These are phyloP conservation scores for Rhineura floridana DNA, from an alignment of 2,113 vertebrate genomes.

Conservation along the genomic window DNA sequence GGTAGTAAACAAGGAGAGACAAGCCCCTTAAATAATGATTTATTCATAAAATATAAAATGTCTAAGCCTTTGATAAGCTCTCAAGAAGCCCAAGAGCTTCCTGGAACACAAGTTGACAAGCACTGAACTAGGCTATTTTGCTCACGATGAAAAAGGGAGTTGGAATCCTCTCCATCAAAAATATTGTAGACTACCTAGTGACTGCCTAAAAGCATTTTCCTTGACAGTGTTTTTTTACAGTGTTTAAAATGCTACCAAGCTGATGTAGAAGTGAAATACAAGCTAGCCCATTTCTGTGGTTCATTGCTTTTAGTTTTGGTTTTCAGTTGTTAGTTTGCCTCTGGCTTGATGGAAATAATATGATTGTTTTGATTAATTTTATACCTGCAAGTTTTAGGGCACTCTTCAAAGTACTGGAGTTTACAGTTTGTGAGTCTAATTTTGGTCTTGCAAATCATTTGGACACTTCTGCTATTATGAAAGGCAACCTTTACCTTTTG, in stretches of 20 bases:
- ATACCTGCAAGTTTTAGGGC: constrained; percentile 40
- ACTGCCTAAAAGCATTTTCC: constrained; percentile 2
- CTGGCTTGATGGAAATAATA: constrained; percentile 17
- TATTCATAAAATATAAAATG: neutral
- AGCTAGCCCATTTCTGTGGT: neutral
- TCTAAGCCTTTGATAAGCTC: neutral
- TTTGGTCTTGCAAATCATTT: constrained; percentile 57
- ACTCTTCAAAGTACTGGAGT: constrained; percentile 37
- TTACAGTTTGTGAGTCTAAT: constrained; percentile 62
- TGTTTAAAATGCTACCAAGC: constrained; percentile 44
- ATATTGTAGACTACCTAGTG: neutral
- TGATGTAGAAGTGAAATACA: neutral
- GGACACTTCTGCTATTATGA: constrained; percentile 37
- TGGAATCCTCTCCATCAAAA: neutral
- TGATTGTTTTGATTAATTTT: constrained; percentile 63
- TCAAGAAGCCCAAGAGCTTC: neutral
- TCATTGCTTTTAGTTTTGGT: neutral
- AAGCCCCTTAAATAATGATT: neutral
- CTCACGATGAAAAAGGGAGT: neutral
- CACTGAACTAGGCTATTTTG: neutral
- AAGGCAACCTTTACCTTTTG: constrained; percentile 72
- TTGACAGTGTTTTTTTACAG: constrained; percentile 29
- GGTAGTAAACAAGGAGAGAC: neutral
- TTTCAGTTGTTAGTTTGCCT: neutral
- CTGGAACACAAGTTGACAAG: neutral